Base-by-base conservation (phyloP, 2,888 invertebrate genomes). In the Lepidocyrtinus sp. region DNA sequence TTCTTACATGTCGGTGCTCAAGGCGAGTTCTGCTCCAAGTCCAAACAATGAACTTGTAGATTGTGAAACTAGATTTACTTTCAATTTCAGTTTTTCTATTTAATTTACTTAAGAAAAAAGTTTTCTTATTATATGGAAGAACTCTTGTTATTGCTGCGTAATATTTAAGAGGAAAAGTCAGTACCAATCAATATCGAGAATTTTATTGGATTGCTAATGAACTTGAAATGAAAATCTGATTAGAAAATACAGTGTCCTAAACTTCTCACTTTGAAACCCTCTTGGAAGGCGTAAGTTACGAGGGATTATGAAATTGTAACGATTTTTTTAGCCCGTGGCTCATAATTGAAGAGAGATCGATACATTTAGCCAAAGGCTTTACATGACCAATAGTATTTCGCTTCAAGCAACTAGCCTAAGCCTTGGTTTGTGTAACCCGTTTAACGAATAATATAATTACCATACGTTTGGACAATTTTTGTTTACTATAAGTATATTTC, bases 211-310 rank as follows among this genome's bases (percentile, higher is more conserved):
- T 36, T 7, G 27, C 73, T 74, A 74, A 74, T 74, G 73, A 74
- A 65, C 73, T 25, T 27, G 24, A 72, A 72, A 72, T 63, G 50
- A 26, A 74, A 65, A 74, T 74, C 65, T 74, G 59, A 74, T 74
- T 74, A 65, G 50, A 55, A n/a, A n/a, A n/a, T n/a, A n/a, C n/a
- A 21, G 22, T 19, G 15, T 9, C 59, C 59, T 50, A 50, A 59
- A 59, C 7, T 59, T 59, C 59, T 59, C 59, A 59, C 59, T 21
- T 55, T 59, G 19, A 59, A 21, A 2, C n/a, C 21, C 3, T 59
- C 59, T 59, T 22, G n/a, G n/a, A n/a, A n/a, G n/a, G 59, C 22
- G 59, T 12, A 21, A 5, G 59, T 36, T 5, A 36, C 12, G 36
- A 36, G 36, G 59, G 22, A 59, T 21, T 59, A 5, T 55, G 9